Percentiles rank a stretch among this genome's conserved stretches.
Conservation (phyloP, 2,113 vertebrate genomes). For the Xenus cinereus region DNA sequence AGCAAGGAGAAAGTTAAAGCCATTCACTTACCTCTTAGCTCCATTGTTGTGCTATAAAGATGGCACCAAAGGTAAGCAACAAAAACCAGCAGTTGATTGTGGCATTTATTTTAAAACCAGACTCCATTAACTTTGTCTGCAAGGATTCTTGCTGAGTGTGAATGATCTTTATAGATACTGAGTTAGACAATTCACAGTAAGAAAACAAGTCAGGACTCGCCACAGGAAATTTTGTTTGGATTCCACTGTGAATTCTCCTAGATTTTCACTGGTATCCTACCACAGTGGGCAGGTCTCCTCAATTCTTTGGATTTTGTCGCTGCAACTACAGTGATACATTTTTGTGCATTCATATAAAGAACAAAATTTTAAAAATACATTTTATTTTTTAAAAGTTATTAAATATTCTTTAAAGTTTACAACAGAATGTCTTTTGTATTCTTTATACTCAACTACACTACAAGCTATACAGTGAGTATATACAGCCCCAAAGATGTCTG, state of each 20-base stretch:
- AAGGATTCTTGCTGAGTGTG: background rate
- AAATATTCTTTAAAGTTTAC: conserved; percentile 70
- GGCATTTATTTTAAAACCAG: background rate
- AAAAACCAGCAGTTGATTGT: background rate
- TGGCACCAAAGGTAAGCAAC: background rate
- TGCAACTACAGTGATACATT: conserved; percentile 28
- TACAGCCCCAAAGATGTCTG: background rate
- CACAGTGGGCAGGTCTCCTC: conserved; percentile 14
- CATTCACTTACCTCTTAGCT: background rate
- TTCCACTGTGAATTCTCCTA: background rate
- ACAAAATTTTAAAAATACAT: conserved; percentile 50
- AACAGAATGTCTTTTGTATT: conserved; percentile 63
- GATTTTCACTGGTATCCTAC: background rate
- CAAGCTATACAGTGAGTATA: background rate
- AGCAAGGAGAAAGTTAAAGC: background rate
- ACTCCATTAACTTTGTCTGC: background rate
- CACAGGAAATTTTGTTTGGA: background rate
- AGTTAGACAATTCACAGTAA: background rate
- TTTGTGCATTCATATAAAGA: conserved; percentile 63
- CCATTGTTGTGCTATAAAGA: background rate
- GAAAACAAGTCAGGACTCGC: background rate
- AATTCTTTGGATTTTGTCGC: background rate
- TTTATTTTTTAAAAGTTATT: conserved; percentile 72
- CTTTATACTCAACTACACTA: conserved; percentile 11
- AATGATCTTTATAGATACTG: background rate